Conservation (phyloP, 2,888 invertebrate species). For the Meghimatium bilineatum region DNA sequence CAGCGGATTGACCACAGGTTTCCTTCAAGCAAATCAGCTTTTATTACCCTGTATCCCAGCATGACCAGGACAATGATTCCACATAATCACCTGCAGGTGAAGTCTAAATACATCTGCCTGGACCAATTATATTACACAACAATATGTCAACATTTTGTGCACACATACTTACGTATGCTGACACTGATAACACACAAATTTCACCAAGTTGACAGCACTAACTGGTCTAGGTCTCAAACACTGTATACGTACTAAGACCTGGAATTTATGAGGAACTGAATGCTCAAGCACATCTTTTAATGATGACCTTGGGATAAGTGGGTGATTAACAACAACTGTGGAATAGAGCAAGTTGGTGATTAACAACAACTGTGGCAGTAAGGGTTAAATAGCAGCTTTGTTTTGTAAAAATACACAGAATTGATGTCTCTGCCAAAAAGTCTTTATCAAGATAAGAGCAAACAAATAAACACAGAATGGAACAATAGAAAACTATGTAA, state of each 20-base stretch:
- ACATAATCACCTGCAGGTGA: too few species aligned
- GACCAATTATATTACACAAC: not conserved
- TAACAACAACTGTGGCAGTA: conserved; percentile 6
- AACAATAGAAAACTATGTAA: too few species aligned
- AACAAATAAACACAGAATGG: too few species aligned
- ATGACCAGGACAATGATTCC: too few species aligned
- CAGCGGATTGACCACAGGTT: too few species aligned
- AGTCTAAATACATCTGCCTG: too few species aligned
- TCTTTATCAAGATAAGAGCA: too few species aligned
- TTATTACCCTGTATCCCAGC: too few species aligned
- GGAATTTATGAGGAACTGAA: conserved; percentile 19
- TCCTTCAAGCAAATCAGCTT: too few species aligned
- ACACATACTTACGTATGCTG: conserved; percentile 9
- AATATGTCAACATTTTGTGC: not conserved
- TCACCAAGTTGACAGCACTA: conserved; percentile 2
- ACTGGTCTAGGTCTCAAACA: conserved; percentile 8
- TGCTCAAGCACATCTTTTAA: conserved; percentile 26
- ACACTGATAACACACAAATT: conserved; percentile 26
- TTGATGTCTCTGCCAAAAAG: too few species aligned
- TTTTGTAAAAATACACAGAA: too few species aligned
- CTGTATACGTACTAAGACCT: conserved; percentile 14
- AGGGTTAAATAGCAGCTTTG: too few species aligned
- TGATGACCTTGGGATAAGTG: not conserved
- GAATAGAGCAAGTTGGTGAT: conserved; percentile 3
- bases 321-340: conserved; percentile 20